Base-by-base conservation (phyloP, 2,888 invertebrate genomes). In the Digitonthophagus gazella region DNA sequence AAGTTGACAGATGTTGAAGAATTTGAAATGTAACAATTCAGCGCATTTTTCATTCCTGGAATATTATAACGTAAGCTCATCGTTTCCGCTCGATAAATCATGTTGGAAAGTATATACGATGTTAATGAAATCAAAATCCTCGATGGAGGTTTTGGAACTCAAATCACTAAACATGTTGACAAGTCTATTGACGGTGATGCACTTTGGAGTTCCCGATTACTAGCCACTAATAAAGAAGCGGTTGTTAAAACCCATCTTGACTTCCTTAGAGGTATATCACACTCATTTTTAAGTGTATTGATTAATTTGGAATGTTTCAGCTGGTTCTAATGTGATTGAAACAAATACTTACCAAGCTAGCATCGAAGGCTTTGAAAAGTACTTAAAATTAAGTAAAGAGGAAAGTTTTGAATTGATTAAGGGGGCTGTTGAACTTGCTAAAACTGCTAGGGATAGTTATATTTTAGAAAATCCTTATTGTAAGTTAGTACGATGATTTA, bases 331-430 rank as follows among this genome's bases (percentile, higher is more conserved):
- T 77, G 84, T 96, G 72, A 89, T 96, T 75, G 87, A 90, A 78
- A 95, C 95, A 57, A 91, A 92, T 76, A 93, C 93, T 56, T 96
- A 96, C 83, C 96, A 96, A 84, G 91, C 93, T 3, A 91, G 91
- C 64, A 84, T 90, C 69, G 87, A 87, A 65, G 91, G 93, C 5
- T 92, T 94, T 79, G 84, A 87, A 77, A 86, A 91, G 78, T 87
- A 92, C 82, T 83, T 94, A 71, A 87, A 88, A 15, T 81, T 93
- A 65, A 85, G 86, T 57, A 84, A 87, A 69, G 86, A 88, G 67
- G 86, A 91, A 75, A 90, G 91, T 69, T 82, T 88, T 72, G 84
- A 88, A 68, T 85, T 94, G 64, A 92, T 96, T 64, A 85, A 85
- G 76, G 86, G 86, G 66, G 90, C 92, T 3, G 94, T 92, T 0